phyloP scores from a whole-genome alignment of 2,113 vertebrate species.

The Ochotona curzoniae region DNA sequence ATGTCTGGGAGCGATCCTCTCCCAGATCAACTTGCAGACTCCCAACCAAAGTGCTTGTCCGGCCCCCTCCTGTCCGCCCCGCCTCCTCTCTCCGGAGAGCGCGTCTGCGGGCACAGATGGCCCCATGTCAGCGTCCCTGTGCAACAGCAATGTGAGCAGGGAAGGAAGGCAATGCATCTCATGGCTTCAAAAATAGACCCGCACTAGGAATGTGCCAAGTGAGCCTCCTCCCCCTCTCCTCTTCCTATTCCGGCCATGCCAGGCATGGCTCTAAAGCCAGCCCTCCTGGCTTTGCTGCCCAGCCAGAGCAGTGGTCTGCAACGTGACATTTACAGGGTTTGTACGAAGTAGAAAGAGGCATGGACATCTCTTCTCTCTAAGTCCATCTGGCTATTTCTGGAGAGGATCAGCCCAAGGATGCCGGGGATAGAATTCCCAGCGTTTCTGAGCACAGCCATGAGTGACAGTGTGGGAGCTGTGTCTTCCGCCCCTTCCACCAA shows the following conservation, averaged over 20 bases:
- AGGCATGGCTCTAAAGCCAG: conserved; percentile 71
- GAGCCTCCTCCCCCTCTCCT: conserved; percentile 52
- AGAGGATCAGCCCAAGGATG: conserved; percentile 66
- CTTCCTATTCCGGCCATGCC: conserved; percentile 54
- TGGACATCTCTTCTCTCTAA: conserved; percentile 76
- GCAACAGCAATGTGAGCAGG: conserved; percentile 78
- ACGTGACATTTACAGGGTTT: conserved; percentile 80
- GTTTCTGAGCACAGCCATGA: conserved; percentile 28
- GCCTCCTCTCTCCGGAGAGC: conserved; percentile 57
- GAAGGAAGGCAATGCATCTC: conserved; percentile 67
- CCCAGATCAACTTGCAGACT: conserved; percentile 58
- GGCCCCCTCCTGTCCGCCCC: conserved; percentile 17
- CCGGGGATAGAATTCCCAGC: conserved; percentile 56
- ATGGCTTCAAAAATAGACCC: conserved; percentile 78
- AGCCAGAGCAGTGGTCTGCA: conserved; percentile 74
- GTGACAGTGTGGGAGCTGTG: conserved; percentile 14
- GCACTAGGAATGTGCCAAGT: conserved; percentile 71
- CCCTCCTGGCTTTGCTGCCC: conserved; percentile 55
- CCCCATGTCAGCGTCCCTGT: conserved; percentile 79
- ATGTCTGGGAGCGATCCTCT: conserved; percentile 5
- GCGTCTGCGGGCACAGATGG: conserved; percentile 80
- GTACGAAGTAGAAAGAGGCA: conserved; percentile 73
- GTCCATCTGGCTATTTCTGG: conserved; percentile 79
- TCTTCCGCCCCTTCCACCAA: neutral
- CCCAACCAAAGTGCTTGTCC: conserved; percentile 49